phyloP scores from a whole-genome alignment of 1,140 invertebrate species.

The Hypsibius dujardini region DNA sequence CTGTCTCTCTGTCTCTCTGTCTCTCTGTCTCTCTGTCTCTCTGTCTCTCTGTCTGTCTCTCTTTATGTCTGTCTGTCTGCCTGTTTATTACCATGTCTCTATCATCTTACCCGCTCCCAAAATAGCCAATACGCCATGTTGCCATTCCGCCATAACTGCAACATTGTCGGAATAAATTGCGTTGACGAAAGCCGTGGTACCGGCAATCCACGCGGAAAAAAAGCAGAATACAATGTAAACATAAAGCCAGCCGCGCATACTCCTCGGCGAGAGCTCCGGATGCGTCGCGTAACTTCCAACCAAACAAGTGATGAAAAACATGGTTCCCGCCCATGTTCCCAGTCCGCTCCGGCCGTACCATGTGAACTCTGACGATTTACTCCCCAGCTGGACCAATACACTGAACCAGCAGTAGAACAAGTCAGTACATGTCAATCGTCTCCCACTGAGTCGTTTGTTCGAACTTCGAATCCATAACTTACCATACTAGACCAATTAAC shows the following conservation, averaged over 20 bases:
- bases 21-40: too few species aligned
- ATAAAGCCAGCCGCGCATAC: not conserved
- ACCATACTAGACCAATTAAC: constrained; percentile 2
- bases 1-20: too few species aligned
- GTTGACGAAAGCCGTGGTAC: not conserved
- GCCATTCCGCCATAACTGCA: not conserved
- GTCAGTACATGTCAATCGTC: not conserved
- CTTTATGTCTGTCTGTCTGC: too few species aligned
- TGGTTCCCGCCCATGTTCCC: not conserved
- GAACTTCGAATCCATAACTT: not conserved
- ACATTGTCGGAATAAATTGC: not conserved
- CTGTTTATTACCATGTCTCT: too few species aligned
- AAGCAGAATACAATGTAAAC: not conserved
- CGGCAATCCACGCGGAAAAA: not conserved
- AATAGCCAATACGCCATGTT: not conserved
- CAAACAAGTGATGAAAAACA: not conserved
- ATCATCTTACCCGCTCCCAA: not conserved
- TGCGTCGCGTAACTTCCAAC: constrained; percentile 7
- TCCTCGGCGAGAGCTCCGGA: not conserved
- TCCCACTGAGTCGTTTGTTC: too few species aligned
- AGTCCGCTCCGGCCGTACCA: constrained; percentile 4
- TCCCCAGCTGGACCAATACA: not conserved
- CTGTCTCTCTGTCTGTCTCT: too few species aligned
- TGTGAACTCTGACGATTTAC: not conserved
- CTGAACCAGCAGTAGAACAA: not conserved